Evolutionary conservation across 53 echinoderm and acorn worm species (phyloP).

Genomic region (Holothuria leucospilota): DNA sequence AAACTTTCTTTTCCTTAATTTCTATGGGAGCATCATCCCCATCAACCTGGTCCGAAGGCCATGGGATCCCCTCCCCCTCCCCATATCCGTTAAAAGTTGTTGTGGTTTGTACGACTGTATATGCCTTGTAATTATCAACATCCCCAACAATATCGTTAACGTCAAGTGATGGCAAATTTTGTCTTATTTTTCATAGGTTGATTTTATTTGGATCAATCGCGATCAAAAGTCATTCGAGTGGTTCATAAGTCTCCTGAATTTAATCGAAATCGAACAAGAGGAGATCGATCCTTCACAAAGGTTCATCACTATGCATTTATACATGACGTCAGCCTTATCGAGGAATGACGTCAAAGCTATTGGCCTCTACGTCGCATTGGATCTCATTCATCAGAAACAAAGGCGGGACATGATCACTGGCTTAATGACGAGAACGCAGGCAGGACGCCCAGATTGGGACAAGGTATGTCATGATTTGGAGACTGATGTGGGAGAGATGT

Average conservation of each 20-base stretch:
- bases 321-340: constrained; percentile 94
- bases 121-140: too few relatives aligned
- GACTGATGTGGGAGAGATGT: background rate
- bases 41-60: too few relatives aligned
- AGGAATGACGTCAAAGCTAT: constrained; percentile 96
- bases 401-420: constrained; percentile 91
- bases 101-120: too few relatives aligned
- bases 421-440: constrained; percentile 88
- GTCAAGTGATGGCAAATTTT: too few relatives aligned
- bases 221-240: constrained; percentile 97
- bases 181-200: constrained; percentile 64
- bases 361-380: constrained; percentile 89
- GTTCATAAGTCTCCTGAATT: constrained; percentile 92
- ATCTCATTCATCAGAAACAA: constrained; percentile 89
- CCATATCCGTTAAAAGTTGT: too few relatives aligned
- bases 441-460: constrained; percentile 93
- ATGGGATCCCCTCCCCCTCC: too few relatives aligned
- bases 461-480: constrained; percentile 43
- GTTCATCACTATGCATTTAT: constrained; percentile 90
- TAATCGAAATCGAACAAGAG: constrained; percentile 89
- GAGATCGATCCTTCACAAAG: constrained; percentile 72
- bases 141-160: too few relatives aligned
- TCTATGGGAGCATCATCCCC: too few relatives aligned
- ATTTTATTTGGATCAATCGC: constrained; percentile 97
- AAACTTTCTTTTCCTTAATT: too few relatives aligned